Evolutionary conservation across 2,888 invertebrate species (phyloP).

Genomic region (Ophion obscuratus): DNA sequence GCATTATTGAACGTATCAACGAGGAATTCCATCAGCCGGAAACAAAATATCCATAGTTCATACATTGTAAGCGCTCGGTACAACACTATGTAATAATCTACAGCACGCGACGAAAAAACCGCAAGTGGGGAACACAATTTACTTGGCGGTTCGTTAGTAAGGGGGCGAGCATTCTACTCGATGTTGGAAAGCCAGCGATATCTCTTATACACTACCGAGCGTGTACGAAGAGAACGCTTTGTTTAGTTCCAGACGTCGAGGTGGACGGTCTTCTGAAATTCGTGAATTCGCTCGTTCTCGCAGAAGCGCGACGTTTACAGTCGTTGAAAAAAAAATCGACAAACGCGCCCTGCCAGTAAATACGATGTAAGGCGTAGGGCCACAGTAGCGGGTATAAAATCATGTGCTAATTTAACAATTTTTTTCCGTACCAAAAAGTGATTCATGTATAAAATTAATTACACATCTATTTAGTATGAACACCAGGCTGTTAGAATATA

Average conservation of each 20-base stretch:
- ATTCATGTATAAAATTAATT: too few species aligned
- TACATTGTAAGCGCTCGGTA: not conserved
- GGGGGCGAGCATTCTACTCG: constrained; percentile 47
- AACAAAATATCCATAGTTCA: not conserved
- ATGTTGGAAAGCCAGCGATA: constrained; percentile 48
- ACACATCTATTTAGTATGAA: too few species aligned
- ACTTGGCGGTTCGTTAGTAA: constrained; percentile 32
- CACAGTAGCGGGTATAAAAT: too few species aligned
- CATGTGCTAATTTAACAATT: too few species aligned
- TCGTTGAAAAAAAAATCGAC: not conserved
- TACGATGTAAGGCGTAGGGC: too few species aligned
- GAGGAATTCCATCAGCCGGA: not conserved
- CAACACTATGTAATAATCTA: constrained; percentile 3
- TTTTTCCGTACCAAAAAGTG: too few species aligned
- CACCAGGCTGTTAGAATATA: too few species aligned
- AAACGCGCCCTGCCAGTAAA: too few species aligned
- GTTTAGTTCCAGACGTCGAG: constrained; percentile 56
- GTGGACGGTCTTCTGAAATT: constrained; percentile 40
- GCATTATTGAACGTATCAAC: not conserved
- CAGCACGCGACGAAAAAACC: constrained; percentile 17
- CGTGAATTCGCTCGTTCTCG: constrained; percentile 2
- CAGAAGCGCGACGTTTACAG: not conserved
- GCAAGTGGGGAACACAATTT: constrained; percentile 47
- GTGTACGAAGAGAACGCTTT: constrained; percentile 46
- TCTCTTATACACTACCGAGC: constrained; percentile 34